Evolutionary conservation across 2,888 invertebrate genomes (phyloP), one percentile per base, ranked within the genome.

Genomic region (Ctenicera cuprea): DNA sequence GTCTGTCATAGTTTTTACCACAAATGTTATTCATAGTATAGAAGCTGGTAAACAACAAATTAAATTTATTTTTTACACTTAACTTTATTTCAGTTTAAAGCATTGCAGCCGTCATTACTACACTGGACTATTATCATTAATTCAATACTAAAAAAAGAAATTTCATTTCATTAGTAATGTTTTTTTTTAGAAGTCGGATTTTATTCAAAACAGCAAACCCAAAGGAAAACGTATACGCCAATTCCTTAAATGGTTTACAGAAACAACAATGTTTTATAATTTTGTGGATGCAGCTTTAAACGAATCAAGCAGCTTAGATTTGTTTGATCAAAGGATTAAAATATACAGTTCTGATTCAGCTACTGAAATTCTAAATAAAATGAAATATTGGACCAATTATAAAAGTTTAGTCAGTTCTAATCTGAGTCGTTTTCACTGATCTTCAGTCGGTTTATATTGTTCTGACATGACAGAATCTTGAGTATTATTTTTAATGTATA

Each of bases 161-260:
- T n/a, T n/a, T n/a, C n/a, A n/a, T n/a, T n/a, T n/a, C n/a, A n/a
- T n/a, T n/a, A n/a, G n/a, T n/a, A 26, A 26, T 26, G 2, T 26
- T 2, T 26, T 3, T 5, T 90, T 90, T 79, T 90, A 95, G 93
- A 93, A 92, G 87, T 94, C 94, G 61, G 86, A 89, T 8, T 95
- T 95, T 85, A 89, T 94, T 37, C 91, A 91, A 79, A 78, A 79
- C 68, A 89, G 89, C 76, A 89, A 91, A 3, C 84, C 89, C 0
- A 82, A 77, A 65, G 91, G 93, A 0, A 92, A 92, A 83, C 91
- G 91, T 59, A 89, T 92, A 41, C 91, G 92, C 77, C 91, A 92
- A 80, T 95, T 96, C 85, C 88, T 96, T 0, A 94, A 95, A 78
- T 96, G 95, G 95, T 96, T 96, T 86, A 91, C 93, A 0, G 95